phyloP scores from a whole-genome alignment of 2,113 vertebrate genomes.

The Laterallus jamaicensis region DNA sequence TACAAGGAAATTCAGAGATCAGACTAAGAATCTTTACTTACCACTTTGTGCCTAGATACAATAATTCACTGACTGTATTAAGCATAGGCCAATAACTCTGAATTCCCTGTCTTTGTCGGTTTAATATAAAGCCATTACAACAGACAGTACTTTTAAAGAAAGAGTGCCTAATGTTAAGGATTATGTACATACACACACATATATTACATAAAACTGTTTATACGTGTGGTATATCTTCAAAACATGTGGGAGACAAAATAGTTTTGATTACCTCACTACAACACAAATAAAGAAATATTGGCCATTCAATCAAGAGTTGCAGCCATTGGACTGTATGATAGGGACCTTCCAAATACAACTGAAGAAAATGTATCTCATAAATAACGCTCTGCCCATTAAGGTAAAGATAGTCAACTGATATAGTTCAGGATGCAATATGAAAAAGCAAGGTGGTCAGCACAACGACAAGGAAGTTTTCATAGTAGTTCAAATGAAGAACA shows the following conservation, averaged over 20 bases:
- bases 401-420: not conserved
- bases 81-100: not conserved
- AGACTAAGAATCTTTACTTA: slow-evolving; percentile 37
- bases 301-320: not conserved
- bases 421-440: not conserved
- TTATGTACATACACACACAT: not conserved
- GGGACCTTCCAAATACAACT: not conserved
- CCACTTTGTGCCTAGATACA: not conserved
- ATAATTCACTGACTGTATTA: not conserved
- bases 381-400: not conserved
- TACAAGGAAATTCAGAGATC: slow-evolving; percentile 12
- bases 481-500: not conserved
- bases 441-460: not conserved
- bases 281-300: slow-evolving; percentile 14
- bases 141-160: not conserved
- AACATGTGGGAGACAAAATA: not conserved
- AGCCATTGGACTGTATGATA: not conserved
- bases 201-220: not conserved
- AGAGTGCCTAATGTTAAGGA: not conserved
- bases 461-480: not conserved
- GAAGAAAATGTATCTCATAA: slow-evolving; percentile 11
- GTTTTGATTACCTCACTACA: slow-evolving; percentile 5
- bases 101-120: not conserved
- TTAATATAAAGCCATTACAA: slow-evolving; percentile 7
- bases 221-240: not conserved